A percentile compares a stretch with the other conserved stretches of the same genome.
Conservation (phyloP, 2,797 vertebrate genomes). For the Macropus fuliginosus region DNA sequence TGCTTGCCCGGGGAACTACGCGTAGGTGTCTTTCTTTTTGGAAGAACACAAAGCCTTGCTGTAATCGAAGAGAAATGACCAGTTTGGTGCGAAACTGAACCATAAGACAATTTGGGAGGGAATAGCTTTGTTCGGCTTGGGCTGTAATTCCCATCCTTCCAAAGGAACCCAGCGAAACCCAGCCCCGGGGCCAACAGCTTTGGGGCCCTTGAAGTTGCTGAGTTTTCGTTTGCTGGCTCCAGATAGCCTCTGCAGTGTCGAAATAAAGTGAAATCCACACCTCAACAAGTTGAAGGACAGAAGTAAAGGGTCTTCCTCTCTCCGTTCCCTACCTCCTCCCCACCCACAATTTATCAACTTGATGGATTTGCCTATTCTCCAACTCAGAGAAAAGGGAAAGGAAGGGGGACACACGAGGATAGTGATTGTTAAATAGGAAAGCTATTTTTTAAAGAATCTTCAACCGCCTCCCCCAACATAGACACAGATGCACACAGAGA, state of each 20-base stretch:
- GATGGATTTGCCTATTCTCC: slow-evolving; percentile 64
- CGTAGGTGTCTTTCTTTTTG: slow-evolving; percentile 65
- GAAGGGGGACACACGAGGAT: not conserved
- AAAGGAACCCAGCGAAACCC: slow-evolving; percentile 50
- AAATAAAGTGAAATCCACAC: slow-evolving; percentile 68
- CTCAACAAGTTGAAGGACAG: slow-evolving; percentile 49
- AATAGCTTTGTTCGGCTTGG: not conserved
- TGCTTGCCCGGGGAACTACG: slow-evolving; percentile 70
- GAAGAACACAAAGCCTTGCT: slow-evolving; percentile 18
- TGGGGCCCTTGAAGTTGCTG: slow-evolving; percentile 25
- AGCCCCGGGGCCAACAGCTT: slow-evolving; percentile 81
- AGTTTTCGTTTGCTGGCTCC: slow-evolving; percentile 68
- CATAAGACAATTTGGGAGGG: not conserved
- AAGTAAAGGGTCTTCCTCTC: slow-evolving; percentile 59
- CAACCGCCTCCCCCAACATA: not conserved
- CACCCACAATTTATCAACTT: slow-evolving; percentile 49
- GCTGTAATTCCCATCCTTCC: slow-evolving; percentile 57
- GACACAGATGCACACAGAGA: not conserved
- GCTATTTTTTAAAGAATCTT: not conserved
- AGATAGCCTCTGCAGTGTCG: slow-evolving; percentile 76
- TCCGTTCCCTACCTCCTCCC: not conserved
- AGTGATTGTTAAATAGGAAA: not conserved
- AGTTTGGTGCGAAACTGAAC: slow-evolving; percentile 1
- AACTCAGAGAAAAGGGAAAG: not conserved
- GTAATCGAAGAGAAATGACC: not conserved